These are phyloP conservation scores for Zaprionus lineosus DNA, from an alignment of 2,888 invertebrate genomes.

Conservation along the genomic window DNA sequence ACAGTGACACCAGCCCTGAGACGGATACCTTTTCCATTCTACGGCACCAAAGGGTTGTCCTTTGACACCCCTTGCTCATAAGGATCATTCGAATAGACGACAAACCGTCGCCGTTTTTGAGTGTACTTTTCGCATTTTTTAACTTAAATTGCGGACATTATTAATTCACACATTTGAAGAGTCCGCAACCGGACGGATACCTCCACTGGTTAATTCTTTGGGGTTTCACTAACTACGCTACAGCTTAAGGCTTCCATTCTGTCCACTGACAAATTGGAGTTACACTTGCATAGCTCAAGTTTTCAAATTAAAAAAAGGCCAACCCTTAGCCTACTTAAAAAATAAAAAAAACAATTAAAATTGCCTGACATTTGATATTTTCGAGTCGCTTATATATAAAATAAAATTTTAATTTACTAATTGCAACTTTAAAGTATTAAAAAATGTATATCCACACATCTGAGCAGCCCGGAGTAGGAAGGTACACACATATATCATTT, in stretches of 20 bases:
- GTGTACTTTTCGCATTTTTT: slow-evolving; percentile 75
- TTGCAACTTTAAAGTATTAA: slow-evolving; percentile 37
- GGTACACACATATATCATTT: slow-evolving; percentile 56
- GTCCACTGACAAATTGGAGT: slow-evolving; percentile 58
- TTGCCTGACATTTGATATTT: slow-evolving; percentile 29
- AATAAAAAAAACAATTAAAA: slow-evolving; percentile 6
- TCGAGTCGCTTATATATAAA: no score
- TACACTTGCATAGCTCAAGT: not conserved
- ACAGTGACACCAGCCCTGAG: slow-evolving; percentile 35
- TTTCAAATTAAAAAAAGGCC: slow-evolving; percentile 19
- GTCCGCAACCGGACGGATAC: slow-evolving; percentile 27
- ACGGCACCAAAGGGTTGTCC: slow-evolving; percentile 49
- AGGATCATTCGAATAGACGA: slow-evolving; percentile 61
- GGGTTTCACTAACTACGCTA: slow-evolving; percentile 26
- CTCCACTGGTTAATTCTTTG: slow-evolving; percentile 10
- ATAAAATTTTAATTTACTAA: slow-evolving; percentile 45
- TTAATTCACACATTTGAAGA: slow-evolving; percentile 57
- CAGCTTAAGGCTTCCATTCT: slow-evolving; percentile 3
- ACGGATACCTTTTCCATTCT: slow-evolving; percentile 18
- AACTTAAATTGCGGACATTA: slow-evolving; percentile 71
- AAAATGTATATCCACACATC: slow-evolving; percentile 39
- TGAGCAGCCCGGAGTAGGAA: no score
- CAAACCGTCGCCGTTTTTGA: slow-evolving; percentile 58
- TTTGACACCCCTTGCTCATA: slow-evolving; percentile 38
- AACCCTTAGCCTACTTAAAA: not conserved